Evolutionary conservation across 2,797 vertebrate genomes (phyloP).

Genomic region (Muscicapa comitata): DNA sequence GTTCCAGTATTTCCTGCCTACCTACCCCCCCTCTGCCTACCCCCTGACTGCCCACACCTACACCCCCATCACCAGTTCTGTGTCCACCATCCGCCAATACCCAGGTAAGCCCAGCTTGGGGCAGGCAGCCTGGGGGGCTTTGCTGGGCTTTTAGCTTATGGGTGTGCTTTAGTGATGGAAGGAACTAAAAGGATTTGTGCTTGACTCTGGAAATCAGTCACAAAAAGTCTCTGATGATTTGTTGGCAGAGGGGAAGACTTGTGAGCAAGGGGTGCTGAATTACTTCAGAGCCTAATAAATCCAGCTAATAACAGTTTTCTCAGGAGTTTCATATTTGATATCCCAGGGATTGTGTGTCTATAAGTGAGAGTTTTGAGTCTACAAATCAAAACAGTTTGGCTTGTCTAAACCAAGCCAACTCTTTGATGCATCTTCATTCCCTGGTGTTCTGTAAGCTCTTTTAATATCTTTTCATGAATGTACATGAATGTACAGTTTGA

Average conservation of each 20-base stretch:
- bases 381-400: neutral
- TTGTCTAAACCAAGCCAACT: neutral
- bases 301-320: neutral
- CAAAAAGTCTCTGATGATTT: neutral
- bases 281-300: neutral
- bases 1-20: constrained; percentile 94
- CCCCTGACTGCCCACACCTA: constrained; percentile 91
- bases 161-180: neutral
- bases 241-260: neutral
- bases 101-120: constrained; percentile 78
- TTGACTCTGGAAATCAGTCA: neutral
- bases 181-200: neutral
- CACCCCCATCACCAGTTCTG: constrained; percentile 95
- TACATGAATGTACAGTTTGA: neutral
- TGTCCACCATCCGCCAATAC: constrained; percentile 94
- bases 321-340: neutral
- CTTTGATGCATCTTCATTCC: neutral
- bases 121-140: rapidly evolving
- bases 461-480: neutral
- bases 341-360: neutral
- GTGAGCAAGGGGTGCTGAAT: neutral
- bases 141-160: neutral
- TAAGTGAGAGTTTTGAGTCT: neutral
- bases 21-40: constrained; percentile 90
- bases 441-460: neutral